Evolutionary conservation across 2,888 invertebrate genomes (phyloP), one percentile per base, ranked within the genome.

Genomic region (Coelopa pilipes): DNA sequence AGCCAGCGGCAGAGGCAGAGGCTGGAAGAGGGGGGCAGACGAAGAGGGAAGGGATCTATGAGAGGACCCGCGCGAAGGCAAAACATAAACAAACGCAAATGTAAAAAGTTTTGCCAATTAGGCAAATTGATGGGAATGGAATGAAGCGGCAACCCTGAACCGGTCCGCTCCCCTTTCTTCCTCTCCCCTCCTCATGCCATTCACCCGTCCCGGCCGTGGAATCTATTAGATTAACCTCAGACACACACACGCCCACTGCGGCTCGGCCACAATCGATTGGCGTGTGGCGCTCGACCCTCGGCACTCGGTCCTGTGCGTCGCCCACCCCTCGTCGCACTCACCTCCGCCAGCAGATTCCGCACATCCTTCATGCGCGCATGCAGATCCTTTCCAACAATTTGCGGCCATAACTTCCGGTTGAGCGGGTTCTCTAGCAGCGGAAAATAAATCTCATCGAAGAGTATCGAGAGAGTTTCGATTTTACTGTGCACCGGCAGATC

Each of bases 371-470:
- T 89, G 83, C 94, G 93, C 72, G 89, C 88, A 76, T 90, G 90
- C 82, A 95, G 91, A 84, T 95, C 95, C 75, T 91, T 90, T 34
- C 90, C 89, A 1, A 94, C 92, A 47, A 93, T 90, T 76, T 89
- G 88, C 0, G 95, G 94, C 95, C 94, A 95, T 4, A 90, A 90
- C 65, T 84, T 87, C 79, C 92, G 92, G 83, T 93, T 94, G 70
- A 89, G 89, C 1, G 91, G 89, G 84, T 93, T 93, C 62, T 92
- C 92, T 47, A 95, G 87, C 68, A 95, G 83, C 0, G 95, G 94
- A 12, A 93, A 90, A 74, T 93, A 92, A 46, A 94, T 91, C 82
- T 94, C 92, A 79, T 94, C 93, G 10, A 93, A 90, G 79, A 94
- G 88, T 53, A 92, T 89, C 46, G 91, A 90, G 55, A 94, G 85